Evolutionary conservation across 2,113 vertebrate species (phyloP).

Genomic region (Axis porcinus): DNA sequence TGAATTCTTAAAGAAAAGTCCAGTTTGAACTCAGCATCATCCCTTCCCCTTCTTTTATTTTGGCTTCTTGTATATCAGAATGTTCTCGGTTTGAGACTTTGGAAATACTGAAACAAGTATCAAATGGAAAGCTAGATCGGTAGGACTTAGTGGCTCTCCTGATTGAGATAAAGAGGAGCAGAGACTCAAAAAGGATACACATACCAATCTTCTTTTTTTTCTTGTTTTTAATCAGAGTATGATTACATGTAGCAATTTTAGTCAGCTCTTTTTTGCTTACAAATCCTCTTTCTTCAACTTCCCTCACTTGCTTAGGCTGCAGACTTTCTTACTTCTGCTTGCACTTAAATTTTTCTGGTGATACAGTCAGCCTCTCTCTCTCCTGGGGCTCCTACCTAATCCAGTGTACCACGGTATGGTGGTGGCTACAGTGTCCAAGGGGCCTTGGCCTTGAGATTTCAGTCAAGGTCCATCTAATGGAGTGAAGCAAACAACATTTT

Average conservation of each 20-base stretch:
- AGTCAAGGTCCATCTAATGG: constrained; percentile 32
- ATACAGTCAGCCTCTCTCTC: background rate
- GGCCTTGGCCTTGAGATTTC: constrained; percentile 20
- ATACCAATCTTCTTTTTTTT: background rate
- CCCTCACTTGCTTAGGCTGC: background rate
- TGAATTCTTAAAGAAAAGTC: background rate
- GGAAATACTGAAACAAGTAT: background rate
- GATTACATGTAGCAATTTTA: background rate
- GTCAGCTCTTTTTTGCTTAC: background rate
- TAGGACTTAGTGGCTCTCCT: constrained; percentile 5
- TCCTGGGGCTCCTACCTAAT: background rate
- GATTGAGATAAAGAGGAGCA: background rate
- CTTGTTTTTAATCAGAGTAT: background rate
- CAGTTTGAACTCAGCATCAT: background rate
- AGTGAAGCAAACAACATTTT: constrained; percentile 25
- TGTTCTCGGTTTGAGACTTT: constrained; percentile 35
- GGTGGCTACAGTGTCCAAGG: background rate
- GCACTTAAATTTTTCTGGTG: background rate
- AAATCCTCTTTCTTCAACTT: background rate
- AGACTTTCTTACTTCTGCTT: background rate
- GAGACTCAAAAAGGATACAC: background rate
- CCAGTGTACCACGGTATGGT: background rate
- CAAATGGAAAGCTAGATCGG: background rate
- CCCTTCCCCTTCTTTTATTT: background rate
- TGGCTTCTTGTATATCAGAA: background rate